A percentile compares a stretch with the other conserved stretches of the same genome.
phyloP scores from a whole-genome alignment of 1,140 invertebrate genomes.

The Oppia nitens region DNA sequence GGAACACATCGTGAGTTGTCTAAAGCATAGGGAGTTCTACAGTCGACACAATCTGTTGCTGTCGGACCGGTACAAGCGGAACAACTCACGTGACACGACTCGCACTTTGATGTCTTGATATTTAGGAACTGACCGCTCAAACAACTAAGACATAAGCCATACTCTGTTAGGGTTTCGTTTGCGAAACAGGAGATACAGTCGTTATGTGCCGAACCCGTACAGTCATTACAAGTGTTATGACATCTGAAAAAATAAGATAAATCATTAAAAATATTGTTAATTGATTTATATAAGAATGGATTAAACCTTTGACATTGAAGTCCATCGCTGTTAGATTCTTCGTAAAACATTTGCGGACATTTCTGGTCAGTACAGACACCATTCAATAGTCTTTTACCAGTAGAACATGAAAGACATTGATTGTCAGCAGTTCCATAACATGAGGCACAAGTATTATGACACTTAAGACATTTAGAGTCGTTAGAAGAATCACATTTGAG shows the following conservation, averaged over 20 bases:
- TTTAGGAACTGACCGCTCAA: conserved; percentile 17
- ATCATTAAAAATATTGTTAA: background rate
- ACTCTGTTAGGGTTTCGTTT: conserved; percentile 12
- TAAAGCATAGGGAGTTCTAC: conserved; percentile 14
- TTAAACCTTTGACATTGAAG: conserved; percentile 8
- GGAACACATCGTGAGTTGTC: conserved; percentile 18
- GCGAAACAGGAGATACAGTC: conserved; percentile 16
- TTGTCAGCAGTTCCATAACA: conserved; percentile 58
- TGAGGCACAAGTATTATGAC: conserved; percentile 61
- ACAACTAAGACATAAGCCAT: conserved; percentile 16
- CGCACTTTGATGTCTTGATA: conserved; percentile 9
- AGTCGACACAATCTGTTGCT: conserved; percentile 17
- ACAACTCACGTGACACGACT: conserved; percentile 19
- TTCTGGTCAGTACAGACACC: conserved; percentile 4
- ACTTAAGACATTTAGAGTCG: conserved; percentile 43
- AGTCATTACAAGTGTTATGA: conserved; percentile 40
- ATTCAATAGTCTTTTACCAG: conserved; percentile 48
- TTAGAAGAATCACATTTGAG: conserved; percentile 45
- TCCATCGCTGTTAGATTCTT: background rate
- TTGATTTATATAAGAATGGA: background rate
- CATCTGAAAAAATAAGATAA: conserved; percentile 25
- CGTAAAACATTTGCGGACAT: conserved; percentile 46
- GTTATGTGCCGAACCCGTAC: conserved; percentile 27
- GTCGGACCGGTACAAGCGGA: conserved; percentile 18
- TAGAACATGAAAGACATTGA: conserved; percentile 62